Evolutionary conservation across 2,113 vertebrate genomes (phyloP).

Genomic region (Ameiurus melas): DNA sequence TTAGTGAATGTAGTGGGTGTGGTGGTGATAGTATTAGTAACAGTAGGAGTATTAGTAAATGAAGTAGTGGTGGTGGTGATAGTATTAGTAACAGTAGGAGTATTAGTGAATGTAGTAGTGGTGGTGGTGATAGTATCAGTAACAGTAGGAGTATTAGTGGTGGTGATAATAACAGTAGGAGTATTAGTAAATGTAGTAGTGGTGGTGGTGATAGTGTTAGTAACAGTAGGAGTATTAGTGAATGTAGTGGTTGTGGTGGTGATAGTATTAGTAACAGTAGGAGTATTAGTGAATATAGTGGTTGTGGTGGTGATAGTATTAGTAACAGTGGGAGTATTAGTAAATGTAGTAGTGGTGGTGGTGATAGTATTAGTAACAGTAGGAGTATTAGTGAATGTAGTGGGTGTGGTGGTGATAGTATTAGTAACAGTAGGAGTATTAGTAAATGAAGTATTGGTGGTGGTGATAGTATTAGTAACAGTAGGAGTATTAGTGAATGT

Average conservation of each 20-base stretch:
- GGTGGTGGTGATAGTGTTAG: too few species aligned
- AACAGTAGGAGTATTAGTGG: background rate
- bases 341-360: accelerated
- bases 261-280: background rate
- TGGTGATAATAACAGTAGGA: background rate
- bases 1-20: background rate
- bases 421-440: background rate
- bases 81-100: background rate
- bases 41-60: background rate
- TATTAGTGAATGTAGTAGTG: too few species aligned
- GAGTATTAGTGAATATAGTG: too few species aligned
- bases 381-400: background rate
- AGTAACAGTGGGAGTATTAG: too few species aligned
- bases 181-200: background rate
- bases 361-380: too few species aligned
- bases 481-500: too few species aligned
- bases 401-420: background rate
- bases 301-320: too few species aligned
- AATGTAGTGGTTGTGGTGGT: background rate
- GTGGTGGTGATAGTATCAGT: too few species aligned
- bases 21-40: background rate
- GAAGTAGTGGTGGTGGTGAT: background rate
- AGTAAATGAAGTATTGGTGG: background rate
- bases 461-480: too few species aligned
- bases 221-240: too few species aligned